phyloP scores from a whole-genome alignment of 2,113 vertebrate genomes.

The Pedionomus torquatus region DNA sequence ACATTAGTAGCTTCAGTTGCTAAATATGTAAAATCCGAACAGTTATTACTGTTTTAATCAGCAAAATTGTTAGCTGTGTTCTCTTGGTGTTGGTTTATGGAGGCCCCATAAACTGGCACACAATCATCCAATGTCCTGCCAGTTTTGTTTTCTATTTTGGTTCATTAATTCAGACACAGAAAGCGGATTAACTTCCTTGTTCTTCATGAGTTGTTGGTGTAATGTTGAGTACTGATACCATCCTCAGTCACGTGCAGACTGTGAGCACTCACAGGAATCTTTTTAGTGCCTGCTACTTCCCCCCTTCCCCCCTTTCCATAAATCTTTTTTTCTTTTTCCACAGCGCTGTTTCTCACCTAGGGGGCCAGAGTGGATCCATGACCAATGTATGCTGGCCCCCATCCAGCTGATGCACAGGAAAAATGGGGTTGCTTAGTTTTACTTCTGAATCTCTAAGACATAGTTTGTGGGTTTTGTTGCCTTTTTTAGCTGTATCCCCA shows the following conservation, averaged over 20 bases:
- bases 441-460: not conserved
- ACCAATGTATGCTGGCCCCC: not conserved
- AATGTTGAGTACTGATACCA: not conserved
- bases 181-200: not conserved
- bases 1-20: conserved; percentile 43
- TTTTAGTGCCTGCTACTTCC: not conserved
- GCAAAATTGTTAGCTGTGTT: conserved; percentile 13
- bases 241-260: not conserved
- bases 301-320: not conserved
- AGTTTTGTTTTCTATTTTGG: conserved; percentile 39
- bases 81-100: conserved; percentile 24
- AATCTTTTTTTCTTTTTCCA: not conserved
- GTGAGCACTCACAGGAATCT: not conserved
- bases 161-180: conserved; percentile 4
- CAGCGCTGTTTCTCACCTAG: not conserved
- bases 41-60: conserved; percentile 50
- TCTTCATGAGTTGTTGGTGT: not conserved
- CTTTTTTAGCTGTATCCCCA: conserved; percentile 41
- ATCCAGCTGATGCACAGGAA: not conserved
- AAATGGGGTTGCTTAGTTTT: not conserved
- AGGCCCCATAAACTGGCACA: not conserved
- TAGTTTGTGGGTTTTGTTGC: not conserved
- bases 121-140: not conserved
- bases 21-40: conserved; percentile 26
- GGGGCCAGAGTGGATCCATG: not conserved